Percentiles rank a stretch among this genome's conserved stretches.
Conservation (phyloP, 2,888 invertebrate species). For the Oscheius myriophilus region DNA sequence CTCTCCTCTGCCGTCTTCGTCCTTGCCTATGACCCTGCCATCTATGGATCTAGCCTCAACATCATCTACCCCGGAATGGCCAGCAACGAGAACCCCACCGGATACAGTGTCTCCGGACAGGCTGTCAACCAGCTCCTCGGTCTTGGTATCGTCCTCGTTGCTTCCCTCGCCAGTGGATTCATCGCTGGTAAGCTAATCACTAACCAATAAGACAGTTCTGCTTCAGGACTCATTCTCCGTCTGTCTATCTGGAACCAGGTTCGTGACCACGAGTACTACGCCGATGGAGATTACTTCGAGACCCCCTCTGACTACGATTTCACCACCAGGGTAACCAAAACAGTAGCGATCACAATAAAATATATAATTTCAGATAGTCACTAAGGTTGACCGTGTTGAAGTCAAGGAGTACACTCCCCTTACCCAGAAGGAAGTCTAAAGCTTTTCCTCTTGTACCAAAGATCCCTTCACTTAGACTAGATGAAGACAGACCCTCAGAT, state of each 20-base stretch:
- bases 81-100: constrained; percentile 29
- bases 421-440: constrained; percentile 45
- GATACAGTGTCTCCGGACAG: constrained; percentile 79
- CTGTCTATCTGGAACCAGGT: constrained; percentile 61
- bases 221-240: constrained; percentile 56
- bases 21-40: constrained; percentile 45
- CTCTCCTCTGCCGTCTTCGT: constrained; percentile 48
- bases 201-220: background rate
- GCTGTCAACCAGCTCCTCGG: constrained; percentile 83
- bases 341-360: background rate
- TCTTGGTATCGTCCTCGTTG: constrained; percentile 79
- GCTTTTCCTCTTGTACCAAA: no score
- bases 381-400: constrained; percentile 59
- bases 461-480: no score
- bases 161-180: constrained; percentile 80
- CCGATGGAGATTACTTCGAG: constrained; percentile 67
- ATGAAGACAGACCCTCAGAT: no score
- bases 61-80: constrained; percentile 54
- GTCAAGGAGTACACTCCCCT: constrained; percentile 56
- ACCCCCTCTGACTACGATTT: constrained; percentile 67
- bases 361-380: constrained; percentile 54
- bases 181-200: constrained; percentile 74
- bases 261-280: constrained; percentile 55
- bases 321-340: constrained; percentile 56
- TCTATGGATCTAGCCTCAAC: constrained; percentile 43